Conservation (phyloP, 2,113 vertebrate species). For the Collichthys lucidus region DNA sequence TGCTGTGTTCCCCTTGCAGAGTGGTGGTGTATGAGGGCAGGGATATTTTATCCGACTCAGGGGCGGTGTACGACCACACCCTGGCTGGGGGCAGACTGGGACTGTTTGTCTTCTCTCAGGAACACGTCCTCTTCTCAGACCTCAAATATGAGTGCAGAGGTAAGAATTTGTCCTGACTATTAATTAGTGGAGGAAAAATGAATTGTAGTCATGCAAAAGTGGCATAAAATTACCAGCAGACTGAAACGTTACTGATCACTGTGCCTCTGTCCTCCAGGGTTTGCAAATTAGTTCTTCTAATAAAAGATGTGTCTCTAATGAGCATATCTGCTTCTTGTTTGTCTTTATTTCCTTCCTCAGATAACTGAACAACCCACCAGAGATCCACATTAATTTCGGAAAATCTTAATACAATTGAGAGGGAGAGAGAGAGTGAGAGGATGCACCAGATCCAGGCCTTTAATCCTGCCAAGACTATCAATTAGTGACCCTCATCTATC, state of each 20-base stretch:
- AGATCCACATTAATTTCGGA: constrained; percentile 24
- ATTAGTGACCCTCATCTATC: constrained; percentile 54
- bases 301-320: background rate
- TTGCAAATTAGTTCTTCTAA: background rate
- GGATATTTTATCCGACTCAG: constrained; percentile 94
- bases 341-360: constrained; percentile 71
- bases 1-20: constrained; percentile 72
- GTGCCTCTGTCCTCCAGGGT: background rate
- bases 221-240: background rate
- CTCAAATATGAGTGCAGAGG: constrained; percentile 98
- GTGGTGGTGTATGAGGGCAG: constrained; percentile 96
- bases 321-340: constrained; percentile 22
- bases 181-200: background rate
- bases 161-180: constrained; percentile 71
- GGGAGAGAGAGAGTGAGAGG: constrained; percentile 10
- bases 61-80: constrained; percentile 93
- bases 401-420: background rate
- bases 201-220: background rate
- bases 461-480: constrained; percentile 43
- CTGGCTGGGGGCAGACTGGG: constrained; percentile 94
- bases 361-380: constrained; percentile 83
- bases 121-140: constrained; percentile 96
- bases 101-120: constrained; percentile 98
- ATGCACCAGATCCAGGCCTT: constrained; percentile 26
- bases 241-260: background rate